Base-by-base conservation (phyloP, 2,797 vertebrate species). In the Neosalanx taihuensis region DNA sequence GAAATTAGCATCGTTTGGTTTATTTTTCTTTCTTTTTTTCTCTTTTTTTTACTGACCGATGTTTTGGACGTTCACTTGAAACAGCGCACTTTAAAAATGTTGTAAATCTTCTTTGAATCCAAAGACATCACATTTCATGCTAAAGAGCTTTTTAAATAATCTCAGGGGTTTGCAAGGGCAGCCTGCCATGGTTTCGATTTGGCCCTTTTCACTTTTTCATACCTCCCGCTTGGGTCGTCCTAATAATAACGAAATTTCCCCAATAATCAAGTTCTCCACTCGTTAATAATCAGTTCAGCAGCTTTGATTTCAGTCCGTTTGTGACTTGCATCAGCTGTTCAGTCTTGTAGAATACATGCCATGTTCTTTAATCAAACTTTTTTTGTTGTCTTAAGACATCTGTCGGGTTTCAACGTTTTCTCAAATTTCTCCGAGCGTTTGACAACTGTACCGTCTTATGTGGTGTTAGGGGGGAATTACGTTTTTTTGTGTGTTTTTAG, bases 41-140 rank as follows among this genome's bases (percentile, higher is more conserved):
- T 62, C 83, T 85, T 87, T 86, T 88, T 83, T 86, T 77, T 78
- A 70, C 75, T 83, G 71, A 69, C 79, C 78, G 60, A 76, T 82
- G 67, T 85, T 76, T 69, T 73, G 69, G 66, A 57, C 64, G 60
- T 76, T 18, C 63, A 37, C 62, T 67, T 51, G 64, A 53, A 15
- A 9, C 60, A 49, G 81, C 79, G 90, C 90, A 92, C 92, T 93
- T 92, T 92, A 76, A 20, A 72, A 78, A 79, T 85, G 82, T 83
- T 71, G 83, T 85, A 85, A 83, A 84, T 84, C 83, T 89, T 76
- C 41, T 13, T 46, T 33, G 77, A 77, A 77, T 86, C 80, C 76
- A 72, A 73, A 78, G 70, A 80, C 61, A 2, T 33, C 1, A 20
- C 77, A 69, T 75, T 78, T 76, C 83, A 69, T 76, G 91, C 92